phyloP scores from a whole-genome alignment of 2,888 invertebrate species.

The Ophraella communa region DNA sequence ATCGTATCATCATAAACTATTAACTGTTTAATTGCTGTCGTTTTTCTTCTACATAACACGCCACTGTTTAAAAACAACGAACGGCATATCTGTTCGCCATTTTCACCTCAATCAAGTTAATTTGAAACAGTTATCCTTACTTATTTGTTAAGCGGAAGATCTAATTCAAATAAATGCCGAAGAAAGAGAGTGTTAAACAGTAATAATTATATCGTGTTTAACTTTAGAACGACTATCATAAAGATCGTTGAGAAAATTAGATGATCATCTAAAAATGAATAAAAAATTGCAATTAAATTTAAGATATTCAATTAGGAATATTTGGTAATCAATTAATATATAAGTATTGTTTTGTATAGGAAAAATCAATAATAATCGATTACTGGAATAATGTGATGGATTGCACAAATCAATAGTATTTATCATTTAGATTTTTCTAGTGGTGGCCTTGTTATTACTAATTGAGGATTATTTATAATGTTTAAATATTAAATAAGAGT shows the following conservation, averaged over 20 bases:
- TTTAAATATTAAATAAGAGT: too few species aligned
- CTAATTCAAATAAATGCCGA: conserved; percentile 29
- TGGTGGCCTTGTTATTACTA: too few species aligned
- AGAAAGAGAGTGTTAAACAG: conserved; percentile 23
- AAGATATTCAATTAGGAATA: too few species aligned
- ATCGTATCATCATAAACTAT: background rate
- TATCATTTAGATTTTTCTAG: too few species aligned
- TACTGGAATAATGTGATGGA: too few species aligned
- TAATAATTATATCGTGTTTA: conserved; percentile 13
- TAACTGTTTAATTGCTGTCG: background rate
- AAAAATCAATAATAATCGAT: too few species aligned
- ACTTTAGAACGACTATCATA: conserved; percentile 1
- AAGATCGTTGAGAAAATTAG: background rate
- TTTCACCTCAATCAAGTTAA: conserved; percentile 34
- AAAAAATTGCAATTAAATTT: too few species aligned
- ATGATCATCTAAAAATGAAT: background rate
- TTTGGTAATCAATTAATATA: too few species aligned
- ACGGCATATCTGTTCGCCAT: conserved; percentile 32
- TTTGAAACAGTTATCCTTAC: conserved; percentile 41
- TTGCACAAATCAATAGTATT: too few species aligned
- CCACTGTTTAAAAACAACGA: conserved; percentile 24
- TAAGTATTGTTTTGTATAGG: too few species aligned
- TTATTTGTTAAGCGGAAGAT: conserved; percentile 35
- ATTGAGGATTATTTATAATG: too few species aligned
- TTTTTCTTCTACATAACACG: background rate